Evolutionary conservation across 1,140 invertebrate genomes (phyloP).

Genomic region (Drosophila mojavensis): DNA sequence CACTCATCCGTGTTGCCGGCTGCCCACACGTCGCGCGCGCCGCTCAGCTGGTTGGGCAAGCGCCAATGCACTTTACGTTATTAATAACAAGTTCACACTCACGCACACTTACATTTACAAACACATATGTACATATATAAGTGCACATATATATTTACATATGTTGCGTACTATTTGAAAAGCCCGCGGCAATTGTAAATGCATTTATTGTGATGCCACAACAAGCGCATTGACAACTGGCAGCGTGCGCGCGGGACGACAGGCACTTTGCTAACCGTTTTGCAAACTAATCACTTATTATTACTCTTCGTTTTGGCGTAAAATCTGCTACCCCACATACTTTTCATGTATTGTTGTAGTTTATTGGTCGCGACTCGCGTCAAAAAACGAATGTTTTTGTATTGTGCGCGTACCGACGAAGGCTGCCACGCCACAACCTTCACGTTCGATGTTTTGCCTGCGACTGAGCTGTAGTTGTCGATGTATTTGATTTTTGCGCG

Average conservation of each 20-base stretch:
- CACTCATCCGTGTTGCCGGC: conserved; percentile 30
- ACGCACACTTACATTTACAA: too few relatives aligned
- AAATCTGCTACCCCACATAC: conserved; percentile 26
- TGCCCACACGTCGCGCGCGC: conserved; percentile 22
- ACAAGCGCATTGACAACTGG: conserved; percentile 19
- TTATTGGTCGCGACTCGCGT: conserved; percentile 17
- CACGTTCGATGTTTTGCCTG: conserved; percentile 24
- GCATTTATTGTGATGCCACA: conserved; percentile 23
- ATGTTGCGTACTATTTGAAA: conserved; percentile 26
- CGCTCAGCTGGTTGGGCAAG: conserved; percentile 23
- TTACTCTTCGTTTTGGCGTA: conserved; percentile 33
- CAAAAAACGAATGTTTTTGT: conserved; percentile 28
- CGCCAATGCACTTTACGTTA: conserved; percentile 40
- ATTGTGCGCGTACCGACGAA: not conserved
- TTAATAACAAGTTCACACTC: conserved; percentile 30
- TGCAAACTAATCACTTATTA: conserved; percentile 34
- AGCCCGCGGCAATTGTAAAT: conserved; percentile 31
- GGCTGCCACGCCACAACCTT: conserved; percentile 12
- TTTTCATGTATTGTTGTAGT: conserved; percentile 11
- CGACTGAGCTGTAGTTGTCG: conserved; percentile 18
- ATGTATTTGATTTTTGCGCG: conserved; percentile 20
- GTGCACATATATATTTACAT: not conserved
- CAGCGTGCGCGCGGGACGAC: conserved; percentile 4
- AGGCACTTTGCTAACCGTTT: conserved; percentile 23
- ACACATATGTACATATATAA: too few relatives aligned